Conservation (phyloP, 2,113 vertebrate genomes). For the Aepyceros melampus region DNA sequence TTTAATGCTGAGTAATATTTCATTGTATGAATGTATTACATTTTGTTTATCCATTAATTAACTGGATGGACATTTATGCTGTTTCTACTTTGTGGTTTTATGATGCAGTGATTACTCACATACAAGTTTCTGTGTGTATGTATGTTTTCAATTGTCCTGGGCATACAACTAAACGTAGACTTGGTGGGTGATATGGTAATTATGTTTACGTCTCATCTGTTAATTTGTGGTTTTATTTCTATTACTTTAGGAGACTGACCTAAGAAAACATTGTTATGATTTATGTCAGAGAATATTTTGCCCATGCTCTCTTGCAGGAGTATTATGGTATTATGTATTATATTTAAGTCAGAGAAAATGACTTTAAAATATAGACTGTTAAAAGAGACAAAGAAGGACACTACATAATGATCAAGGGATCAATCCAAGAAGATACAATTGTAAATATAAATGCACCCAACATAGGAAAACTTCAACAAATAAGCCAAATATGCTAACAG, state of each 20-base stretch:
- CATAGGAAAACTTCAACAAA: not conserved
- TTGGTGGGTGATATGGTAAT: not conserved
- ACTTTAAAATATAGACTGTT: not conserved
- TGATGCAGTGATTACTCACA: not conserved
- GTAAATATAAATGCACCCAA: not conserved
- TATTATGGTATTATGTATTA: not conserved
- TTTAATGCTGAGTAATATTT: not conserved
- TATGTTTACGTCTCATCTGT: not conserved
- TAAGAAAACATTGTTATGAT: not conserved
- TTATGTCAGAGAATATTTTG: not conserved
- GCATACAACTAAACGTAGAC: not conserved
- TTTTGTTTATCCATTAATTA: not conserved
- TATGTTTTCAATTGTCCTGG: not conserved
- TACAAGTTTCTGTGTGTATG: not conserved
- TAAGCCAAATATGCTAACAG: not conserved
- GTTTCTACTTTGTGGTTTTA: not conserved
- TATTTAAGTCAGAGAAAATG: not conserved
- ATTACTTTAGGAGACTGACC: not conserved
- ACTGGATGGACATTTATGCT: not conserved
- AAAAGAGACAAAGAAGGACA: not conserved
- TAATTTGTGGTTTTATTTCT: not conserved
- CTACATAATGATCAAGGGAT: not conserved
- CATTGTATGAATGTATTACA: not conserved
- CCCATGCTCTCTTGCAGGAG: not conserved
- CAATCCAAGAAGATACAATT: not conserved